These are phyloP conservation scores for Euphonia xanthogaster DNA, from an alignment of 2,797 vertebrate genomes.

Conservation along the genomic window DNA sequence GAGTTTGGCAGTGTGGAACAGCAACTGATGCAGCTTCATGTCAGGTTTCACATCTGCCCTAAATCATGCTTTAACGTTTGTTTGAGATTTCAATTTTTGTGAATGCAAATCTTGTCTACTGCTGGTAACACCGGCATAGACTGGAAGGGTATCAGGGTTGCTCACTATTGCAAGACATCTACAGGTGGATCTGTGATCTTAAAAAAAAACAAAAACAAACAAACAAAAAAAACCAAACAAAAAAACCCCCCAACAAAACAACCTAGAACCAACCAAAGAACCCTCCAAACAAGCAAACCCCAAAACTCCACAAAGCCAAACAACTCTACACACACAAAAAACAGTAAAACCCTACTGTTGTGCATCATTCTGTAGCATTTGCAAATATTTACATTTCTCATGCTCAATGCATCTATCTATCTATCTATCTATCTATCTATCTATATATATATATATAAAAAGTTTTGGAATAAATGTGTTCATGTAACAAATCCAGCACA, in stretches of 20 bases:
- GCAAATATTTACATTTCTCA: background rate
- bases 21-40: background rate
- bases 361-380: background rate
- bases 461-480: background rate
- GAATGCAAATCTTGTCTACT: background rate
- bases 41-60: background rate
- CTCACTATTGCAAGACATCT: background rate
- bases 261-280: background rate
- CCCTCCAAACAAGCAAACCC: background rate
- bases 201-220: background rate
- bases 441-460: too few species aligned
- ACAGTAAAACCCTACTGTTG: rapidly evolving
- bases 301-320: background rate
- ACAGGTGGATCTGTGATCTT: background rate
- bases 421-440: too few species aligned
- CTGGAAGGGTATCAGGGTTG: background rate
- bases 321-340: background rate
- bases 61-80: background rate
- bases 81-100: background rate
- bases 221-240: too few species aligned
- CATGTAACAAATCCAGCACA: rapidly evolving
- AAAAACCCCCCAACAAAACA: background rate
- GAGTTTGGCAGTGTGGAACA: background rate
- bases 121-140: background rate
- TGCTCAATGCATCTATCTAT: background rate